A percentile compares a stretch with the other conserved stretches of the same genome.
phyloP scores from a whole-genome alignment of 2,888 invertebrate species.

The Boloria selene region DNA sequence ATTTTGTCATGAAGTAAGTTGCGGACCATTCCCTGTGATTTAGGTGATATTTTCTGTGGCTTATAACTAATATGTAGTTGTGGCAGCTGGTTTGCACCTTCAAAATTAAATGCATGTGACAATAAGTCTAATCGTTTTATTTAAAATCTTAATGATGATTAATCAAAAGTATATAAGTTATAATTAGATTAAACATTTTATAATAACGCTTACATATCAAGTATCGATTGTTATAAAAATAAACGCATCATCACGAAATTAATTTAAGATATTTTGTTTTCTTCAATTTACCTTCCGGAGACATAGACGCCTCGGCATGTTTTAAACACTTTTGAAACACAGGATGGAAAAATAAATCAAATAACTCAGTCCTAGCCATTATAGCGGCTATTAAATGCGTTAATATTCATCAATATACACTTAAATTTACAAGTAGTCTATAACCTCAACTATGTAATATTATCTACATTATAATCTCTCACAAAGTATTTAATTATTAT shows the following conservation, averaged over 20 bases:
- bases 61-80: slow-evolving; percentile 99
- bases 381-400: slow-evolving; percentile 52
- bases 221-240: slow-evolving; percentile 4
- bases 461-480: slow-evolving; percentile 45
- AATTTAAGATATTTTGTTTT: slow-evolving; percentile 7
- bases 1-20: slow-evolving; percentile 98
- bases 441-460: slow-evolving; percentile 66
- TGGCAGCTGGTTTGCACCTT: slow-evolving; percentile 87
- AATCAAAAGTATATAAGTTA: neutral
- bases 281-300: slow-evolving; percentile 64
- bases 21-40: slow-evolving; percentile 95
- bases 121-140: too few relatives aligned
- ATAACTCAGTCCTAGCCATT: slow-evolving; percentile 79
- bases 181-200: neutral
- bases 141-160: too few relatives aligned
- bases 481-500: slow-evolving; percentile 33
- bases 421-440: slow-evolving; percentile 60
- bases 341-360: slow-evolving; percentile 80
- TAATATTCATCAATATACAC: slow-evolving; percentile 61
- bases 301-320: slow-evolving; percentile 70
- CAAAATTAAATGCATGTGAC: slow-evolving; percentile 15
- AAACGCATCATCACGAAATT: neutral
- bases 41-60: slow-evolving; percentile 99
- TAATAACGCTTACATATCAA: too few relatives aligned
- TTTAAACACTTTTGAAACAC: slow-evolving; percentile 80